phyloP scores from a whole-genome alignment of 1,140 invertebrate genomes.

The Hypothenemus hampei region DNA sequence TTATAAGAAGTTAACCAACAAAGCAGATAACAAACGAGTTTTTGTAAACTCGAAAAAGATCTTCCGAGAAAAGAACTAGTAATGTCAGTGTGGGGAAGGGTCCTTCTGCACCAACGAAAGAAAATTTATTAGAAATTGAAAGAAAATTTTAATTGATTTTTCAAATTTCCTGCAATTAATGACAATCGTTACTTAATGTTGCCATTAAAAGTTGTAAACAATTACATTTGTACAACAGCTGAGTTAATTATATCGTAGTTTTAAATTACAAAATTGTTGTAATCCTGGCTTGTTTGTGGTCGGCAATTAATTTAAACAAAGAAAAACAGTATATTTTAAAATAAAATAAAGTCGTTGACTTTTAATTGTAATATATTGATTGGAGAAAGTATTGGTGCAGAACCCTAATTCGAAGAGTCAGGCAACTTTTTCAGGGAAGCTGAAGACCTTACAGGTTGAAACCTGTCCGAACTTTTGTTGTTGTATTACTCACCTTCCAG shows the following conservation, averaged over 20 bases:
- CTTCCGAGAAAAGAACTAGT: constrained; percentile 5
- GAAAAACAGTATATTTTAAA: not conserved
- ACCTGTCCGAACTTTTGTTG: constrained; percentile 38
- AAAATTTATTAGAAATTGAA: not conserved
- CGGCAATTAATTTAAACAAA: not conserved
- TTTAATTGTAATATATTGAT: not conserved
- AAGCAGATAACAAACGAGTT: constrained; percentile 8
- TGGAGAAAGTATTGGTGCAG: constrained; percentile 3
- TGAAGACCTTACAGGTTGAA: constrained; percentile 33
- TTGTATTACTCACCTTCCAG: constrained; percentile 40
- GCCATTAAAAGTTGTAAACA: not conserved
- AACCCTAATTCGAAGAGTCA: not conserved
- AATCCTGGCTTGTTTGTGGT: not conserved
- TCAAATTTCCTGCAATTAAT: too few relatives aligned
- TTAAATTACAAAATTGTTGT: not conserved
- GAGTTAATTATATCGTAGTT: not conserved
- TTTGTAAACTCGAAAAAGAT: constrained; percentile 5
- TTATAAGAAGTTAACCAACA: too few relatives aligned
- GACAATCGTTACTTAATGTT: too few relatives aligned
- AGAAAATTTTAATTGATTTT: not conserved
- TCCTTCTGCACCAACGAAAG: constrained; percentile 1
- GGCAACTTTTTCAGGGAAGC: constrained; percentile 6
- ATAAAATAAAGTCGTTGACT: not conserved
- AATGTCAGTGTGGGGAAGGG: not conserved
- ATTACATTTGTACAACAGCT: not conserved